Conservation (phyloP, 2,888 invertebrate species). For the Aleiodes testaceus region DNA sequence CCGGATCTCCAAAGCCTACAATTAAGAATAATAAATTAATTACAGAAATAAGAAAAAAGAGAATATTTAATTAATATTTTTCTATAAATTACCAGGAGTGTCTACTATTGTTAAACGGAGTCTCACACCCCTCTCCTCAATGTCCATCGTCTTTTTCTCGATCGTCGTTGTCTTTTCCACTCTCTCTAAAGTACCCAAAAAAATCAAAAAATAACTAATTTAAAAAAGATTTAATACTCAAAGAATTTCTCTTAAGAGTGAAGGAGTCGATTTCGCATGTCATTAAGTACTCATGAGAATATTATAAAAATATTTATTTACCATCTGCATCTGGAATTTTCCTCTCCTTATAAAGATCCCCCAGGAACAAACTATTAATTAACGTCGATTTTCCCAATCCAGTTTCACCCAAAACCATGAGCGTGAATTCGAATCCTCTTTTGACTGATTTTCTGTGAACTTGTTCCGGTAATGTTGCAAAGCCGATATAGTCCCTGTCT, state of each 20-base stretch:
- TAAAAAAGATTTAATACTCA: not conserved
- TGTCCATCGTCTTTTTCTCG: conserved; percentile 88
- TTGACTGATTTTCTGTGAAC: conserved; percentile 97
- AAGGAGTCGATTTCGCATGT: too few relatives aligned
- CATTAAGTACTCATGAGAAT: too few relatives aligned
- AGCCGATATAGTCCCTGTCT: conserved; percentile 84
- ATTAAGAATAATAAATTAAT: not conserved
- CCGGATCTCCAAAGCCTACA: conserved; percentile 89
- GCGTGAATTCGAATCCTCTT: conserved; percentile 95
- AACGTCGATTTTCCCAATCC: conserved; percentile 96
- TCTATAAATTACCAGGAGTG: conserved; percentile 80
- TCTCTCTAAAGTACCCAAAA: conserved; percentile 73
- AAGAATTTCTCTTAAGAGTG: not conserved
- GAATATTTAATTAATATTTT: not conserved
- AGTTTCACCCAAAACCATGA: conserved; percentile 96
- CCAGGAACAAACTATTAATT: conserved; percentile 94
- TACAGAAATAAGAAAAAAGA: not conserved
- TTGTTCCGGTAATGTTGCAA: conserved; percentile 96
- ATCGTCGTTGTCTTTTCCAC: conserved; percentile 77
- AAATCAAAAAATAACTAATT: not conserved
- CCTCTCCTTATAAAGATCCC: conserved; percentile 92
- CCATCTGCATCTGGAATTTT: conserved; percentile 83
- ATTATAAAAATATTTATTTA: conserved; percentile 68
- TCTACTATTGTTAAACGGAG: conserved; percentile 93
- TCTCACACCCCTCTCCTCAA: conserved; percentile 94